Conservation (phyloP, 1,140 invertebrate genomes). For the Microplitis demolitor region DNA sequence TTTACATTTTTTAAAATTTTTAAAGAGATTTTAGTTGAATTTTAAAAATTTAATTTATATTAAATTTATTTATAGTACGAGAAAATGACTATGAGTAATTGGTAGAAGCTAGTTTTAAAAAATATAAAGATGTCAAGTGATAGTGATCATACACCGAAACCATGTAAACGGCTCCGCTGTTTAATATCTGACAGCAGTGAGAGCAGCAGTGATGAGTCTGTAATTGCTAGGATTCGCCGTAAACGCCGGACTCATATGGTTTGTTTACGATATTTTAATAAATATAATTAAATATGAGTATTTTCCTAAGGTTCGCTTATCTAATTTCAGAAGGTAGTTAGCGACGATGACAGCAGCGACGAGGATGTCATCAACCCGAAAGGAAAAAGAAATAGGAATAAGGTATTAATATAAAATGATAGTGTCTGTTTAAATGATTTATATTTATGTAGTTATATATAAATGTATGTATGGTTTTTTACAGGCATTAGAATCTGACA, state of each 20-base stretch:
- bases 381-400: neutral
- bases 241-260: constrained; percentile 45
- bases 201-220: constrained; percentile 51
- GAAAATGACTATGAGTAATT: neutral
- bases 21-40: too few relatives aligned
- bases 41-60: neutral
- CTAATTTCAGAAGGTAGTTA: constrained; percentile 42
- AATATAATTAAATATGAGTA: neutral
- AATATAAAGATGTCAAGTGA: constrained; percentile 52
- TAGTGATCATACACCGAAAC: constrained; percentile 37
- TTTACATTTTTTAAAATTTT: neutral
- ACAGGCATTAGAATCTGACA: neutral
- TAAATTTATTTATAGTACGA: constrained; percentile 5
- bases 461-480: neutral
- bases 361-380: constrained; percentile 51
- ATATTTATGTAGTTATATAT: neutral
- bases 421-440: neutral
- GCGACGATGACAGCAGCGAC: constrained; percentile 51
- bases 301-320: too few relatives aligned
- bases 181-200: constrained; percentile 45
- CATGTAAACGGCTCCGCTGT: constrained; percentile 38
- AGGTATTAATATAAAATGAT: neutral
- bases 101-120: neutral
- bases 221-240: constrained; percentile 37
- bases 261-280: constrained; percentile 13